Evolutionary conservation across 2,888 invertebrate genomes (phyloP).

Genomic region (Biston betularia): DNA sequence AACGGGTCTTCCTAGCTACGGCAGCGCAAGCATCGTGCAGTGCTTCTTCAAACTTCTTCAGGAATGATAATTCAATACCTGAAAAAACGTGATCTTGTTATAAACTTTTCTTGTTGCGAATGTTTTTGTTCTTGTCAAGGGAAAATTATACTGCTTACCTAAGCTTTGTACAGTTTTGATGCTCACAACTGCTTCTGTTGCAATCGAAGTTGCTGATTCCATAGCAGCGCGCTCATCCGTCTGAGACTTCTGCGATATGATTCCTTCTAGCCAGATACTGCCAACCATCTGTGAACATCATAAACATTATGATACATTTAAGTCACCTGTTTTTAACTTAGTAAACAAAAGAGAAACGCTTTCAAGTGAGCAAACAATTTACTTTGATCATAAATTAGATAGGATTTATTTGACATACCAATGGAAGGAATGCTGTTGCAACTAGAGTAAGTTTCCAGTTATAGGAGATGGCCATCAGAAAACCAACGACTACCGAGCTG

Average conservation of each 20-base stretch:
- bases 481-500: conserved; percentile 86
- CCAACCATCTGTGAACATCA: conserved; percentile 75
- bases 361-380: not conserved
- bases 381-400: too few species aligned
- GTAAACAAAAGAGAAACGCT: not conserved
- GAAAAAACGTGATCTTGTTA: conserved; percentile 3
- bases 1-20: conserved; percentile 85
- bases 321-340: not conserved
- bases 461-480: conserved; percentile 84
- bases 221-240: conserved; percentile 87
- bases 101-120: not conserved
- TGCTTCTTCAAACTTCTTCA: conserved; percentile 83
- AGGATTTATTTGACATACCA: conserved; percentile 69
- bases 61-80: conserved; percentile 85
- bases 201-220: conserved; percentile 88
- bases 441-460: conserved; percentile 88
- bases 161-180: conserved; percentile 89
- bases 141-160: conserved; percentile 63
- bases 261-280: conserved; percentile 87
- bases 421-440: conserved; percentile 85
- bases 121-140: not conserved
- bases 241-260: conserved; percentile 86
- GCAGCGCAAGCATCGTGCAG: conserved; percentile 81
- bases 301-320: not conserved
- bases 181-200: conserved; percentile 89